Conservation (phyloP, 2,797 vertebrate genomes). For the Eupleurogrammus muticus region DNA sequence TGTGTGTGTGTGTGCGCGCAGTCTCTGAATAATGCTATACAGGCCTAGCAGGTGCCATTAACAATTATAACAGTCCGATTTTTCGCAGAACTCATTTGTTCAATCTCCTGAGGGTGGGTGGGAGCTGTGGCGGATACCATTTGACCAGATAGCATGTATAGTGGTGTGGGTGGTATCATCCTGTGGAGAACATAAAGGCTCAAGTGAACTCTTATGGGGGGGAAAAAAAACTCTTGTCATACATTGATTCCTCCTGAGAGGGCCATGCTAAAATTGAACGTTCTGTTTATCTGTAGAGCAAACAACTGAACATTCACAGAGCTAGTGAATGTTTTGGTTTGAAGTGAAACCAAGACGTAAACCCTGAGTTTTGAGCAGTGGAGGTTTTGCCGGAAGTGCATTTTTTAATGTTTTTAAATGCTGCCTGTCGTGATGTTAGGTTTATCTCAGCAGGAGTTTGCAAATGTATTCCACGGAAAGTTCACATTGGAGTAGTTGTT, state of each 20-base stretch:
- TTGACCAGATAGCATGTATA: constrained; percentile 39
- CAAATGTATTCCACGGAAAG: constrained; percentile 61
- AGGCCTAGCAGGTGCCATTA: constrained; percentile 64
- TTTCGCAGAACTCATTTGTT: constrained; percentile 51
- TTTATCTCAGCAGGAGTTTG: constrained; percentile 42
- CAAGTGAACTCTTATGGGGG: constrained; percentile 35
- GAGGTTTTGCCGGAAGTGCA: constrained; percentile 39
- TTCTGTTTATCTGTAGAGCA: constrained; percentile 63
- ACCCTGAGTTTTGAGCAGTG: background rate
- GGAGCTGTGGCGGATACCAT: constrained; percentile 50
- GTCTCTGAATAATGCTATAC: constrained; percentile 28
- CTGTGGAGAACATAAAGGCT: constrained; percentile 38
- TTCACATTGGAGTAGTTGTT: constrained; percentile 34
- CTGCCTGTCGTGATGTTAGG: constrained; percentile 48
- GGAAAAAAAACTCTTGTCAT: constrained; percentile 41
- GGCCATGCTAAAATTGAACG: constrained; percentile 52
- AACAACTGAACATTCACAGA: constrained; percentile 51
- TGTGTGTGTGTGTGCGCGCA: background rate
- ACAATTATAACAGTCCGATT: constrained; percentile 55
- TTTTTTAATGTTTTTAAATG: constrained; percentile 46
- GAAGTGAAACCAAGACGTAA: constrained; percentile 55
- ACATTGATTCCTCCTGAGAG: constrained; percentile 50
- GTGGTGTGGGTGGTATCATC: constrained; percentile 56
- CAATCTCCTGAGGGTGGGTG: constrained; percentile 63
- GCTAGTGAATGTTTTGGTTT: constrained; percentile 55